Percentiles rank a stretch among this genome's conserved stretches.
phyloP scores from a whole-genome alignment of 2,797 vertebrate species.

The Mormyrops attenuatus region DNA sequence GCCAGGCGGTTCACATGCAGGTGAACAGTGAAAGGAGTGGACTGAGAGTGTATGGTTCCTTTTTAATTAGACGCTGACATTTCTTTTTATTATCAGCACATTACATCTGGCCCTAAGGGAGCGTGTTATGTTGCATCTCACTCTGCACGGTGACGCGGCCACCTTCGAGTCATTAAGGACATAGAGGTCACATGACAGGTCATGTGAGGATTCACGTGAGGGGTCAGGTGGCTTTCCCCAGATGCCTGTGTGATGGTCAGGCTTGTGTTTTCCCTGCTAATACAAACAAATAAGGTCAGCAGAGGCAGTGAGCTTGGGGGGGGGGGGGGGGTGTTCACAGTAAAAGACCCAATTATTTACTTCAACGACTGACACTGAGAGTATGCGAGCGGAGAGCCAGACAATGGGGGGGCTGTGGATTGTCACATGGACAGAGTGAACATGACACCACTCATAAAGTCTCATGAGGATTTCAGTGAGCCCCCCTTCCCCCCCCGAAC shows the following conservation, averaged over 20 bases:
- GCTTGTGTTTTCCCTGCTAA: background rate
- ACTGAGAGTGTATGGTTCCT: constrained; percentile 26
- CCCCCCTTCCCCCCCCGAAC: background rate
- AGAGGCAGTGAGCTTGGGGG: background rate
- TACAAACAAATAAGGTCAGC: constrained; percentile 18
- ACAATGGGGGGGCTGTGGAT: constrained; percentile 8
- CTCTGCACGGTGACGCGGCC: constrained; percentile 22
- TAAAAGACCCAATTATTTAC: constrained; percentile 35
- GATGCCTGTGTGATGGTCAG: constrained; percentile 21
- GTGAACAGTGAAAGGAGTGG: constrained; percentile 13
- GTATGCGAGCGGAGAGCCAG: constrained; percentile 21
- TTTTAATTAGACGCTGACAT: constrained; percentile 47
- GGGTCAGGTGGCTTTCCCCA: constrained; percentile 26
- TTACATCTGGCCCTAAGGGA: constrained; percentile 36
- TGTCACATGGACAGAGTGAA: constrained; percentile 18
- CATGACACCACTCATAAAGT: background rate
- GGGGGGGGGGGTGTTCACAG: background rate
- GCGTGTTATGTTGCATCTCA: constrained; percentile 31
- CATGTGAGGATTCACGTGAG: background rate
- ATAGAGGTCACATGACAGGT: constrained; percentile 24
- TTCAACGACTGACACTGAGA: constrained; percentile 22
- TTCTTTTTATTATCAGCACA: constrained; percentile 44
- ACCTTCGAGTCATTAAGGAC: constrained; percentile 35
- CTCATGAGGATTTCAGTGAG: background rate
- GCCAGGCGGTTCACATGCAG: no score